phyloP scores from a whole-genome alignment of 2,888 invertebrate species.

The Aspidiotus rigidus region DNA sequence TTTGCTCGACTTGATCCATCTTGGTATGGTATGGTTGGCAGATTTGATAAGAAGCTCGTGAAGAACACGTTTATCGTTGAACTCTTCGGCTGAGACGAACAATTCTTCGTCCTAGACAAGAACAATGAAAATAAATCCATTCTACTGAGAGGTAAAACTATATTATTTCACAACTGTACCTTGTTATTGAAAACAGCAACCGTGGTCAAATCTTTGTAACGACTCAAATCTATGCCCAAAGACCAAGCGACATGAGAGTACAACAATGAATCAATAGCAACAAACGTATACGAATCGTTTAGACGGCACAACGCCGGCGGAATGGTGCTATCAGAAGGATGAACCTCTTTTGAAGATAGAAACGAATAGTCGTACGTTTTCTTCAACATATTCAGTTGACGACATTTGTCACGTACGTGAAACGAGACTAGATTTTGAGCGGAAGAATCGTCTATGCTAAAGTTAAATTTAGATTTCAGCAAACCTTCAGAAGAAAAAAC shows the following conservation, averaged over 20 bases:
- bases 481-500: too few relatives aligned
- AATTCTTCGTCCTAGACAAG: constrained; percentile 20
- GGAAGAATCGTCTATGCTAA: constrained; percentile 18
- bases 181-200: constrained; percentile 62
- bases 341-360: neutral
- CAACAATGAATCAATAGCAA: constrained; percentile 63
- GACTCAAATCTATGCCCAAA: constrained; percentile 59
- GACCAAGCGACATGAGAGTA: constrained; percentile 66
- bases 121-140: neutral
- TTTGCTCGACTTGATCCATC: constrained; percentile 27
- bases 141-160: neutral
- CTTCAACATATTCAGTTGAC: constrained; percentile 23
- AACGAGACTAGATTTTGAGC: constrained; percentile 27
- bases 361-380: constrained; percentile 21
- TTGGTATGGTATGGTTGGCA: constrained; percentile 12
- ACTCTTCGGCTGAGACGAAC: constrained; percentile 18
- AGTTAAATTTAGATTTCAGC: neutral
- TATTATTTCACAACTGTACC: constrained; percentile 44
- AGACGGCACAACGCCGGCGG: constrained; percentile 42
- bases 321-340: neutral
- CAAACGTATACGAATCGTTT: constrained; percentile 54
- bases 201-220: constrained; percentile 53
- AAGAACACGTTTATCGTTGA: constrained; percentile 6
- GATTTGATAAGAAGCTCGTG: constrained; percentile 14
- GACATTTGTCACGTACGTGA: constrained; percentile 26